Conservation (phyloP, 2,888 invertebrate species). For the Helicoverpa assulta region DNA sequence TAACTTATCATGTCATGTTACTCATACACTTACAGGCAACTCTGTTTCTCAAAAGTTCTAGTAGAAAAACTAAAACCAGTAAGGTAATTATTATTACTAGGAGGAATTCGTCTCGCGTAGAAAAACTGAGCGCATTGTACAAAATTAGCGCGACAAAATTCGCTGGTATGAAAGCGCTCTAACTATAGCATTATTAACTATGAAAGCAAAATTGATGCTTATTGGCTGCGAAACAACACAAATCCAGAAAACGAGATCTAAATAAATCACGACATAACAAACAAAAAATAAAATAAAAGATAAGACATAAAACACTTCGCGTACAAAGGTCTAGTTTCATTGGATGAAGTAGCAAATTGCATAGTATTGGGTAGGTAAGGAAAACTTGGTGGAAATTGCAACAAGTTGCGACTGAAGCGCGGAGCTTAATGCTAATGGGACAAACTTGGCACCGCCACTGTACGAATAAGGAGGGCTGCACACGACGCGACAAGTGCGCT, state of each 20-base stretch:
- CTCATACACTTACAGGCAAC: too few relatives aligned
- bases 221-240: neutral
- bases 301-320: slow-evolving; percentile 12
- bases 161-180: too few relatives aligned
- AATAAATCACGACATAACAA: neutral
- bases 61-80: too few relatives aligned
- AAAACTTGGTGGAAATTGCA: slow-evolving; percentile 72
- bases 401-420: slow-evolving; percentile 75
- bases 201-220: too few relatives aligned
- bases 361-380: slow-evolving; percentile 63
- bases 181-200: too few relatives aligned
- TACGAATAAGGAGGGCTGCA: slow-evolving; percentile 50
- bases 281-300: slow-evolving; percentile 1
- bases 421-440: slow-evolving; percentile 75
- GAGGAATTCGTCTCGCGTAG: too few relatives aligned
- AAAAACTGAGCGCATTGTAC: too few relatives aligned
- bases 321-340: slow-evolving; percentile 57
- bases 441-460: slow-evolving; percentile 68
- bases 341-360: slow-evolving; percentile 66
- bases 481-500: slow-evolving; percentile 57
- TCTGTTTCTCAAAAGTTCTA: too few relatives aligned
- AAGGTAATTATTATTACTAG: too few relatives aligned
- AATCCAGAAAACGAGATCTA: neutral
- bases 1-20: too few relatives aligned
- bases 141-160: too few relatives aligned